phyloP scores from a whole-genome alignment of 2,888 invertebrate species.

The Phoenoteleia sp. region DNA sequence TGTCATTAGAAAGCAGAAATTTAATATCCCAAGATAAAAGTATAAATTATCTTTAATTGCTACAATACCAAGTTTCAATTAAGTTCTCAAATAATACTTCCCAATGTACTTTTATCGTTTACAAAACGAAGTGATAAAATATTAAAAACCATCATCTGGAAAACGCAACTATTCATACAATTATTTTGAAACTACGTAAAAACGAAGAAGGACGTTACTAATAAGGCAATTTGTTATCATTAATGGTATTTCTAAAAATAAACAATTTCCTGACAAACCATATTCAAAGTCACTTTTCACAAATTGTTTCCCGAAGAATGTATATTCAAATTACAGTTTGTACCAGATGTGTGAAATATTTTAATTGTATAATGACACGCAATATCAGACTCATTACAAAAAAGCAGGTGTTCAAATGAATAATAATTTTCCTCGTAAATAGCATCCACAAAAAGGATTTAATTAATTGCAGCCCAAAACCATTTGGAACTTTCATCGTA shows the following conservation, averaged over 20 bases:
- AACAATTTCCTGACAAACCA: background rate
- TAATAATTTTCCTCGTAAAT: background rate
- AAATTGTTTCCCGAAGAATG: background rate
- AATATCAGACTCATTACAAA: background rate
- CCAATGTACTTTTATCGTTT: conserved; percentile 1
- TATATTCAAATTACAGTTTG: background rate
- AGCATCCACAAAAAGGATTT: background rate
- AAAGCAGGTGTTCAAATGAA: conserved; percentile 8
- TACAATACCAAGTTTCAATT: conserved; percentile 16
- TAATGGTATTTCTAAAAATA: background rate
- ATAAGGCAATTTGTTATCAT: background rate
- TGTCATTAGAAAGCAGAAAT: conserved; percentile 34
- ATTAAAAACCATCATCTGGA: too few relatives aligned
- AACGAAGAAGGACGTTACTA: background rate
- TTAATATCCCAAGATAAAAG: conserved; percentile 17
- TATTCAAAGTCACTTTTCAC: background rate
- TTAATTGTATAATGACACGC: background rate
- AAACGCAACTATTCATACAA: background rate
- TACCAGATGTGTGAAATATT: background rate
- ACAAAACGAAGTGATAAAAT: conserved; percentile 1
- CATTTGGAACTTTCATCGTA: conserved; percentile 31
- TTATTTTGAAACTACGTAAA: conserved; percentile 12
- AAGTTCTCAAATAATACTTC: background rate
- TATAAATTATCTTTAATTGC: conserved; percentile 23
- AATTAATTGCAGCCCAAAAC: conserved; percentile 19